Evolutionary conservation across 1,140 invertebrate genomes (phyloP), one percentile per base, ranked within the genome.

Genomic region (Contarinia nasturtii): DNA sequence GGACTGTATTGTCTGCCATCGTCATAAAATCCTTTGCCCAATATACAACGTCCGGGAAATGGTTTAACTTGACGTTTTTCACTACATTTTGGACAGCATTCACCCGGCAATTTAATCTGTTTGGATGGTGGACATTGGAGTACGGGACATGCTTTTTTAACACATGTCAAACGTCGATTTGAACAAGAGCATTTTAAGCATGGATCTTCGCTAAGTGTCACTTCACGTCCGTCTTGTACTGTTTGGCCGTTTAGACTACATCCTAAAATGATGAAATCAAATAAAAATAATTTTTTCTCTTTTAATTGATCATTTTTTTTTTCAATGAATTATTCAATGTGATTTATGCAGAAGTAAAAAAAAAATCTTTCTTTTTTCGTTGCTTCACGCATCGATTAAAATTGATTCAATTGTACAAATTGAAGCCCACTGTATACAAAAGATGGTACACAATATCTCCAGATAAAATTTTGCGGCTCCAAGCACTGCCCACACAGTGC

Each of bases 151-250:
- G 83, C 81, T 47, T 79, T 77, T 57, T 88, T 89, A 3, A 73
- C 69, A 61, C 89, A 93, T 2, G 78, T 79, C 55, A 91, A 67
- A 22, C 74, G 69, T 10, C 79, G 79, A n/a, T 70, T 67, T 46
- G 76, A 69, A 63, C 90, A 93, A 47, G 77, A 75, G 62, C 90
- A 94, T 48, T 79, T 79, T 34, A 91, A 67, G 60, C 89, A 94
- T 1, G 86, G 85, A 67, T 93, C 88, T 54, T 83, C 80, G 40
- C 58, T 63, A 20, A 82, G 76, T 18, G 72, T 74, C 12, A 83
- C 82, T 52, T 81, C 78, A 45, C 81, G 72, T n/a, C 82, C 82
- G 52, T 86, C 75, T 51, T 67, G 62, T n/a, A 74, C 71, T 7
- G 63, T 65, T 53, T 74, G 71, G 10, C 72, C 76, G 54, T 86